Percentiles rank a stretch among this genome's conserved stretches.
These are phyloP conservation scores for Drosophila leontia DNA, from an alignment of 1,140 invertebrate genomes.

Conservation along the genomic window DNA sequence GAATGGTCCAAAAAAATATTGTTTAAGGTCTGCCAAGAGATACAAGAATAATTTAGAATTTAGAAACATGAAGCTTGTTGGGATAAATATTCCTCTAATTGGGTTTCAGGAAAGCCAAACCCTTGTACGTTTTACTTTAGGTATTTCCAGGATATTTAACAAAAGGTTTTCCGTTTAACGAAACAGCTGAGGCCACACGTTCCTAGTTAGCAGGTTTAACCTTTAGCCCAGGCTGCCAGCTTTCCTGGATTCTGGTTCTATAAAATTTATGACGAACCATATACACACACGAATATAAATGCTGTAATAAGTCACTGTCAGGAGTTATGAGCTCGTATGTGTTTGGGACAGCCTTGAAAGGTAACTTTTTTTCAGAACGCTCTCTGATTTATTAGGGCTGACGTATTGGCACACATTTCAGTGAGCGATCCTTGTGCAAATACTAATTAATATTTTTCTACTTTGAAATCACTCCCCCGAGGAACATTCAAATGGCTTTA, in stretches of 20 bases:
- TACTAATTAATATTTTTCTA: slow-evolving; percentile 46
- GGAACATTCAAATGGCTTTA: slow-evolving; percentile 27
- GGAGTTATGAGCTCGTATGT: slow-evolving; percentile 37
- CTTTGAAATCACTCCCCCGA: slow-evolving; percentile 48
- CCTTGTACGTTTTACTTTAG: neutral
- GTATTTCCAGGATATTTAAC: neutral
- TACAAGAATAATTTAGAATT: neutral
- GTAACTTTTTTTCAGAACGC: slow-evolving; percentile 62
- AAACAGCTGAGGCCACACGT: slow-evolving; percentile 6
- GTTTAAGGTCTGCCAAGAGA: neutral
- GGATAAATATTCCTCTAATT: neutral
- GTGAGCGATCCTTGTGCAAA: slow-evolving; percentile 19
- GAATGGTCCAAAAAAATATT: slow-evolving; percentile 1
- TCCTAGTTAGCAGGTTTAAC: slow-evolving; percentile 14
- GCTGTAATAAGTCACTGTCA: slow-evolving; percentile 74
- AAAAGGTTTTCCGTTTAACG: neutral
- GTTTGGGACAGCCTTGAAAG: slow-evolving; percentile 50
- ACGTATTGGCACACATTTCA: slow-evolving; percentile 47
- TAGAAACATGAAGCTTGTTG: neutral
- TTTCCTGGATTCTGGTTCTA: slow-evolving; percentile 29
- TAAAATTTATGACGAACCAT: slow-evolving; percentile 56
- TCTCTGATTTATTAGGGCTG: slow-evolving; percentile 63
- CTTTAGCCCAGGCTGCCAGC: slow-evolving; percentile 10
- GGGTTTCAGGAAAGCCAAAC: neutral
- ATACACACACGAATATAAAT: slow-evolving; percentile 48